These are phyloP conservation scores for Neopelma chrysocephalum DNA, from an alignment of 2,797 vertebrate genomes.

Conservation along the genomic window DNA sequence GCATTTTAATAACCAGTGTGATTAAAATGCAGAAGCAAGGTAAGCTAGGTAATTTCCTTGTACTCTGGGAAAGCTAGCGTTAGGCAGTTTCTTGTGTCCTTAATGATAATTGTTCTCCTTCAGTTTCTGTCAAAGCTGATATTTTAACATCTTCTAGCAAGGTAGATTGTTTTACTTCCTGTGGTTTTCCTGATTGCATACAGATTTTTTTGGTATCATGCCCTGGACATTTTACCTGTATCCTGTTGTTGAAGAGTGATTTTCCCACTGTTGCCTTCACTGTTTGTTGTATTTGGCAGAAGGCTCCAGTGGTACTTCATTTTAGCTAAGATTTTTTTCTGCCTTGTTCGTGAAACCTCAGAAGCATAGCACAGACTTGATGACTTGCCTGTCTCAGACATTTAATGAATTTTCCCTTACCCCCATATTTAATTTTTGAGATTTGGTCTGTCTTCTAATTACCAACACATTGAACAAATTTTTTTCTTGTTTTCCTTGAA, in stretches of 20 bases:
- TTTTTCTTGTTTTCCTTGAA: neutral
- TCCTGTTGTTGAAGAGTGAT: constrained; percentile 52
- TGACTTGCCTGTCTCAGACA: neutral
- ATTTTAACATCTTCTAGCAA: constrained; percentile 28
- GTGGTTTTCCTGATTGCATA: constrained; percentile 21
- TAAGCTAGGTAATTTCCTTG: neutral
- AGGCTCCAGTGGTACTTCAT: neutral
- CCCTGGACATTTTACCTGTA: constrained; percentile 26
- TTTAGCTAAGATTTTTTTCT: constrained; percentile 38
- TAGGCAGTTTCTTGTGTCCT: neutral
- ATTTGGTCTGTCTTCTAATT: neutral
- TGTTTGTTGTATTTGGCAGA: constrained; percentile 34
- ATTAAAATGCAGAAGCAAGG: neutral
- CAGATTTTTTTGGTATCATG: constrained; percentile 25
- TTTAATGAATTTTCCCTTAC: neutral
- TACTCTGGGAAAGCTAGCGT: neutral
- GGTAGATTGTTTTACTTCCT: constrained; percentile 52
- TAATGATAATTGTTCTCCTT: neutral
- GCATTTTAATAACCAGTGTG: neutral
- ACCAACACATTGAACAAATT: neutral
- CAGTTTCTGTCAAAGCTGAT: neutral
- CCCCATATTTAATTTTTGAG: neutral
- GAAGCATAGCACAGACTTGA: neutral
- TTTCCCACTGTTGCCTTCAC: constrained; percentile 35
- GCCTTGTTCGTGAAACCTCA: neutral